Evolutionary conservation across 37 sponge, comb jelly and placozoan genomes (phyloP).

Genomic region (Cliona cf. orientalis): DNA sequence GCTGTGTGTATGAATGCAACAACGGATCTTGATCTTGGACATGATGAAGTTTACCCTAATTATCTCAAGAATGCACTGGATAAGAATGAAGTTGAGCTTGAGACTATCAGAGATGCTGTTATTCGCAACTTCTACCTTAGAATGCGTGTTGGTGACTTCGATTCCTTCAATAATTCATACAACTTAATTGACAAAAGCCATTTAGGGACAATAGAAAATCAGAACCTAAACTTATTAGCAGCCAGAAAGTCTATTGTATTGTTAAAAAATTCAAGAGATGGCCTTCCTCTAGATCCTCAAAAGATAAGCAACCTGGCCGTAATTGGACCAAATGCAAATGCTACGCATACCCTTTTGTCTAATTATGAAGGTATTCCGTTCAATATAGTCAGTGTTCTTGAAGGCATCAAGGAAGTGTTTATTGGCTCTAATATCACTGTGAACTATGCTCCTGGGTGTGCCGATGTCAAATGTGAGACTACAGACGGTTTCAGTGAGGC

Average conservation of each 20-base stretch:
- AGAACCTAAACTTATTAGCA: conserved; percentile 43
- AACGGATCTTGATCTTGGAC: conserved; percentile 68
- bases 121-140: conserved; percentile 53
- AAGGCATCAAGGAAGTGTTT: conserved; percentile 40
- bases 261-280: conserved; percentile 8
- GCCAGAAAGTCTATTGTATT: conserved; percentile 48
- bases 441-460: conserved; percentile 40
- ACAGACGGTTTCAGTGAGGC: conserved; percentile 32
- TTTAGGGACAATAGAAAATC: conserved; percentile 47
- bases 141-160: conserved; percentile 70
- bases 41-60: conserved; percentile 47
- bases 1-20: conserved; percentile 72
- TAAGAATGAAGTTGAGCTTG: conserved; percentile 8
- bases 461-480: conserved; percentile 17
- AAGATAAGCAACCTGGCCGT: too few species aligned
- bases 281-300: conserved; percentile 20
- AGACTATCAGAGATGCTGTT: conserved; percentile 42
- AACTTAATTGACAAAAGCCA: conserved; percentile 42
- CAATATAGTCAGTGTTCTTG: conserved; percentile 20
- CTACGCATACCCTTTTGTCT: conserved; percentile 26
- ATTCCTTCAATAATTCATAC: conserved; percentile 49
- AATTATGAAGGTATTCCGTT: conserved; percentile 69
- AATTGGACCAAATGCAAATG: conserved; percentile 74
- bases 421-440: background rate
- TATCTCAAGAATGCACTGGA: conserved; percentile 43